A percentile compares a stretch with the other conserved stretches of the same genome.
phyloP scores from a whole-genome alignment of 2,888 invertebrate genomes.

The Odontothrips loti region DNA sequence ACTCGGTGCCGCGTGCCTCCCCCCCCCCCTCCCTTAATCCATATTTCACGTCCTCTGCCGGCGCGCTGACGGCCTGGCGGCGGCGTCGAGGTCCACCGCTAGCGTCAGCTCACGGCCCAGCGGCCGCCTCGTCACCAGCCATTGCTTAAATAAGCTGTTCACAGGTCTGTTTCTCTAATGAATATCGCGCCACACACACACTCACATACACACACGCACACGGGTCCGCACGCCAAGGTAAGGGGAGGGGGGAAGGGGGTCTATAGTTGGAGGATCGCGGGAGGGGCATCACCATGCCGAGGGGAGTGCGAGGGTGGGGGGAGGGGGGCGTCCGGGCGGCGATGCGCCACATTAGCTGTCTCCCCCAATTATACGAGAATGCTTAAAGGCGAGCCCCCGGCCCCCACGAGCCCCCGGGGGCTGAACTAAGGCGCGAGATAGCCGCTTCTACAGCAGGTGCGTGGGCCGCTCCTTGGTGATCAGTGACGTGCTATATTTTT shows the following conservation, averaged over 20 bases:
- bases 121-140: slow-evolving; percentile 1
- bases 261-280: neutral
- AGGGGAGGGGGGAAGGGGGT: neutral
- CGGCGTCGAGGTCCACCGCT: neutral
- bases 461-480: no score
- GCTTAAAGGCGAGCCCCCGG: neutral
- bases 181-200: neutral
- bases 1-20: no score
- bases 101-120: neutral
- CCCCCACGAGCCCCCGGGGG: neutral
- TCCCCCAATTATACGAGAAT: slow-evolving; percentile 20
- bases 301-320: neutral
- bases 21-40: no score
- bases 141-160: slow-evolving; percentile 25
- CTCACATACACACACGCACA: no score
- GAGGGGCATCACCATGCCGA: neutral
- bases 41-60: neutral
- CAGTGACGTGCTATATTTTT: no score
- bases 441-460: no score
- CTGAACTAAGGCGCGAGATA: no score
- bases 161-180: slow-evolving; percentile 14
- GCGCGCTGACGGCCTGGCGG: neutral
- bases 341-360: slow-evolving; percentile 25
- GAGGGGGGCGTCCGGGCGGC: neutral
- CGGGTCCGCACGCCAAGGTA: neutral